Percentiles rank a stretch among this genome's conserved stretches.
phyloP scores from a whole-genome alignment of 2,113 vertebrate genomes.

The Sitta europaea region DNA sequence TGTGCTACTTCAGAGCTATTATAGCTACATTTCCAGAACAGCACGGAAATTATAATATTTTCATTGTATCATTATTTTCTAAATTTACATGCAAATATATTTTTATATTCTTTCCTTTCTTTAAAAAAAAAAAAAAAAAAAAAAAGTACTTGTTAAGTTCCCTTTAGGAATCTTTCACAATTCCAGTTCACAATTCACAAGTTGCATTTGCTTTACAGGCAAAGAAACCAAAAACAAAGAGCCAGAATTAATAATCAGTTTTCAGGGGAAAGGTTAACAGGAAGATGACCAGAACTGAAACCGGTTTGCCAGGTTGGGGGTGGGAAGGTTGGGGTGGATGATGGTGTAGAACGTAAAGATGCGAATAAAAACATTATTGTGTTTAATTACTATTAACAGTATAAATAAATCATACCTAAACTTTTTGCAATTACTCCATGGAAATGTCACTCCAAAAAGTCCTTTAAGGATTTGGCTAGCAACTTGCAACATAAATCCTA shows the following conservation, averaged over 20 bases:
- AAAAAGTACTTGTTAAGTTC: not conserved
- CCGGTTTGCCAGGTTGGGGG: not conserved
- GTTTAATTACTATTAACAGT: not conserved
- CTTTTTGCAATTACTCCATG: not conserved
- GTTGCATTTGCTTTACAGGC: not conserved
- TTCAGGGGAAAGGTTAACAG: slow-evolving; percentile 14
- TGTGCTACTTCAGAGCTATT: not conserved
- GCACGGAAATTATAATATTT: not conserved
- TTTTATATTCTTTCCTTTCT: not conserved
- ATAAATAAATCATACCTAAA: not conserved
- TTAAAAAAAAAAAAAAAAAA: not conserved
- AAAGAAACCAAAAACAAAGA: slow-evolving; percentile 16
- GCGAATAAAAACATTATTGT: not conserved
- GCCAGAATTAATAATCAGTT: not conserved
- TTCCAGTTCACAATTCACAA: not conserved
- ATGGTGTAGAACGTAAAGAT: not conserved
- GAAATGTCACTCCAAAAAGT: not conserved
- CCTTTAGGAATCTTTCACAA: not conserved
- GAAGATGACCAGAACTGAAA: not conserved
- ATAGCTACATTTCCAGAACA: not conserved
- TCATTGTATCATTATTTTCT: not conserved
- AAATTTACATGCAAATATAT: not conserved
- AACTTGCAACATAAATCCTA: not conserved
- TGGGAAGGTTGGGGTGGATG: not conserved
- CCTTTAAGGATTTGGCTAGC: not conserved